These are phyloP conservation scores for Rhingia campestris DNA, from an alignment of 2,888 invertebrate genomes.

Conservation along the genomic window DNA sequence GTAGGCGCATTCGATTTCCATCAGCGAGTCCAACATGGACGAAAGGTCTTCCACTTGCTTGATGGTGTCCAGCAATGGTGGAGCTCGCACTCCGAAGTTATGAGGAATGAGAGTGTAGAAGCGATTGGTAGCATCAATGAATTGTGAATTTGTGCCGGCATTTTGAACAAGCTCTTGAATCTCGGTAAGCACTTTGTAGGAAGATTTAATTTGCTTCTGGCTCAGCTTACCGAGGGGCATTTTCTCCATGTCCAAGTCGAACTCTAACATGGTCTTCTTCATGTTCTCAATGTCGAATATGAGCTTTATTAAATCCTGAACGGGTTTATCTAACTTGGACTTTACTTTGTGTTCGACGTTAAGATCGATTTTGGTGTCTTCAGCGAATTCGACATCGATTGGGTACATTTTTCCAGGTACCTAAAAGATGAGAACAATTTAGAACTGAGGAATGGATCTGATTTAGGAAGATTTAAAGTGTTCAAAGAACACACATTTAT, in stretches of 20 bases:
- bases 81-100: slow-evolving; percentile 92
- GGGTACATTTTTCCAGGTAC: slow-evolving; percentile 87
- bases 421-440: slow-evolving; percentile 77
- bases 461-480: too few relatives aligned
- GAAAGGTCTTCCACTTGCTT: slow-evolving; percentile 88
- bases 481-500: too few relatives aligned
- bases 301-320: slow-evolving; percentile 92
- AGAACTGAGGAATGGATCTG: not conserved
- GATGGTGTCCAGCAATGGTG: slow-evolving; percentile 90
- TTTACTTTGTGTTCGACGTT: slow-evolving; percentile 82
- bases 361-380: slow-evolving; percentile 82
- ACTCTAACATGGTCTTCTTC: slow-evolving; percentile 96
- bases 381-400: slow-evolving; percentile 94
- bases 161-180: slow-evolving; percentile 85
- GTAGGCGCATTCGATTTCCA: slow-evolving; percentile 98
- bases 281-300: slow-evolving; percentile 96
- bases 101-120: slow-evolving; percentile 99
- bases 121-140: slow-evolving; percentile 94
- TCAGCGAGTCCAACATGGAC: slow-evolving; percentile 94
- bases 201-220: slow-evolving; percentile 93
- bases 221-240: slow-evolving; percentile 99
- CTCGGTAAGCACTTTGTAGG: slow-evolving; percentile 91
- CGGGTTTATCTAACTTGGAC: slow-evolving; percentile 88
- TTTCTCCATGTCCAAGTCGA: slow-evolving; percentile 97
- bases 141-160: slow-evolving; percentile 82